Evolutionary conservation across 37 sponge, comb jelly and placozoan species (phyloP).

Genomic region (Chondrosia reniformis): DNA sequence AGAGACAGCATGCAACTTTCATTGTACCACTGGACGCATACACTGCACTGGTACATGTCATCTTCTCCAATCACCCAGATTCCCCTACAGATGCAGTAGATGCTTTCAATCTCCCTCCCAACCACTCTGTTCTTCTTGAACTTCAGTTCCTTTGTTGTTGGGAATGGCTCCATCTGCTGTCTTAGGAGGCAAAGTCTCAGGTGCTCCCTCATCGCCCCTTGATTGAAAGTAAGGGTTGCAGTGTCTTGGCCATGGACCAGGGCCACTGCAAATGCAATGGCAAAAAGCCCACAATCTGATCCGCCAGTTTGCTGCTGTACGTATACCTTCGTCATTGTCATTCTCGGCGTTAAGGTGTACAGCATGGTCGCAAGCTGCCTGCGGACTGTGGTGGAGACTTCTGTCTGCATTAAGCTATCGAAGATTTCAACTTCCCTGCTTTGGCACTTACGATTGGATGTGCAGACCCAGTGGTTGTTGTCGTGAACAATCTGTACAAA

Average conservation of each 20-base stretch:
- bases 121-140: not conserved
- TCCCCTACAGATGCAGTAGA: not conserved
- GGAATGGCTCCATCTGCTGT: not conserved
- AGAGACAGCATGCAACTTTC: not conserved
- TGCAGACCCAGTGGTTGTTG: no score
- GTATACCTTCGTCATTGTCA: not conserved
- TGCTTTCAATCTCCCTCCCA: constrained; percentile 5
- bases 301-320: not conserved
- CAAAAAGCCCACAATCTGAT: no score
- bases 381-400: no score
- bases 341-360: not conserved
- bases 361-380: no score
- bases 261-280: constrained; percentile 1
- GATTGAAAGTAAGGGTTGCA: not conserved
- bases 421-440: no score
- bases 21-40: not conserved
- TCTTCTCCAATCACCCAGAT: not conserved
- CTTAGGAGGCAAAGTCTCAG: not conserved
- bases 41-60: constrained; percentile 1
- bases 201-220: not conserved
- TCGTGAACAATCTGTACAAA: no score
- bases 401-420: no score
- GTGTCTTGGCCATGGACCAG: not conserved
- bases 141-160: not conserved
- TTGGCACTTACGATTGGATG: no score